Percentiles rank a stretch among this genome's conserved stretches.
phyloP scores from a whole-genome alignment of 2,113 vertebrate species.

The Oxyura jamaicensis region DNA sequence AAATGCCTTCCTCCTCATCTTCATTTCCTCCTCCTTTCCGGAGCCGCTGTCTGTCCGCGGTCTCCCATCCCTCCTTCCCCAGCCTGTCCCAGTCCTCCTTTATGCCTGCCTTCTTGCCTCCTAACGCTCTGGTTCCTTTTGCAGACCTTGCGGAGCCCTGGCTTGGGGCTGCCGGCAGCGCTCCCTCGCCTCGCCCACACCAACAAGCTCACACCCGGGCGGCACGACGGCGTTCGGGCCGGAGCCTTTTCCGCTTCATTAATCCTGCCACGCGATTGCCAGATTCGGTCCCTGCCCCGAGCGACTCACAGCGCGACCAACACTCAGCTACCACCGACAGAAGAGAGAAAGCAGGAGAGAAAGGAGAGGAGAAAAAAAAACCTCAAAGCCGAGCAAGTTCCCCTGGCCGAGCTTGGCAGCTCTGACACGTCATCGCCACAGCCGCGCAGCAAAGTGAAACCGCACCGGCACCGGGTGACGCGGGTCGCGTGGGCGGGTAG shows the following conservation, averaged over 20 bases:
- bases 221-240: background rate
- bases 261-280: background rate
- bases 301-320: background rate
- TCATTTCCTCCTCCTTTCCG: background rate
- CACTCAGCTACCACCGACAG: background rate
- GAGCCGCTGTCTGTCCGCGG: slow-evolving; percentile 6
- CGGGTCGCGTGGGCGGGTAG: background rate
- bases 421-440: slow-evolving; percentile 1
- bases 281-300: background rate
- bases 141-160: background rate
- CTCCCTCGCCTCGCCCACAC: background rate
- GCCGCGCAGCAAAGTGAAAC: background rate
- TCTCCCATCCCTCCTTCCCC: slow-evolving; percentile 2
- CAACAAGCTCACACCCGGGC: background rate
- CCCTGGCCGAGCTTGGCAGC: background rate
- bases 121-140: background rate
- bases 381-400: background rate
- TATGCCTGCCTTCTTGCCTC: background rate
- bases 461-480: background rate
- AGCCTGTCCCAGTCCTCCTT: background rate
- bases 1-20: background rate
- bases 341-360: background rate
- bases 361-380: background rate
- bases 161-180: background rate
- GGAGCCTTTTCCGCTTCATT: background rate